Evolutionary conservation across 2,888 invertebrate genomes (phyloP).

Genomic region (Lycocerus yunnanus): DNA sequence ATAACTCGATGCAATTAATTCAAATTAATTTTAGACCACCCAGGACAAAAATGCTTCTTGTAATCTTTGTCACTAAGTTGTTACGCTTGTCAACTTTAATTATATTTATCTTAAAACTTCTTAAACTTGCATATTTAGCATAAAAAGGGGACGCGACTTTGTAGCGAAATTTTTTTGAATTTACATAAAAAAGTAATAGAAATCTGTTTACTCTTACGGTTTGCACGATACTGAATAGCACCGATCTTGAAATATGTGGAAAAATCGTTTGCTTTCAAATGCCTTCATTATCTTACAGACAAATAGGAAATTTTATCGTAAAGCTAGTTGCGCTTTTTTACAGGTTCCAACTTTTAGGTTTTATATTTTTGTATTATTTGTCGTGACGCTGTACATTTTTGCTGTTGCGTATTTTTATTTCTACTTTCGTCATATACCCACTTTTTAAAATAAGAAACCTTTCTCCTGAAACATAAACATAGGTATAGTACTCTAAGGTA

Average conservation of each 20-base stretch:
- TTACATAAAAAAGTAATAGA: constrained; percentile 15
- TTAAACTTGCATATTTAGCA: constrained; percentile 9
- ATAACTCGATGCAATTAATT: background rate
- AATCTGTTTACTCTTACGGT: constrained; percentile 22
- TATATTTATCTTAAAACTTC: constrained; percentile 19
- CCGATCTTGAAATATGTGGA: constrained; percentile 44
- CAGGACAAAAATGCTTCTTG: background rate
- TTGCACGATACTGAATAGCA: constrained; percentile 31
- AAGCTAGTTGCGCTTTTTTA: constrained; percentile 18
- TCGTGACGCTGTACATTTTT: constrained; percentile 18
- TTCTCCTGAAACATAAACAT: constrained; percentile 31
- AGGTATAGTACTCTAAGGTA: constrained; percentile 23
- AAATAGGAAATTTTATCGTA: constrained; percentile 49
- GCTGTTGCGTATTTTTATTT: constrained; percentile 9
- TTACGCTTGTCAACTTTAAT: constrained; percentile 26
- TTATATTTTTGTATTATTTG: constrained; percentile 6
- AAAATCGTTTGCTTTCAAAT: constrained; percentile 50
- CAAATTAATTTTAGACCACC: background rate
- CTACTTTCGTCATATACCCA: constrained; percentile 11
- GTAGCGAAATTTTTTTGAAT: constrained; percentile 14
- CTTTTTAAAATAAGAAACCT: constrained; percentile 25
- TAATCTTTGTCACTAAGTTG: constrained; percentile 11
- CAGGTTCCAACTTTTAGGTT: constrained; percentile 15
- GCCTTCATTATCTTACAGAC: constrained; percentile 51
- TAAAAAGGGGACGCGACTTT: constrained; percentile 12